Percentiles rank a stretch among this genome's conserved stretches.
These are phyloP conservation scores for Pristionchus japonicus DNA, from an alignment of 2,888 invertebrate species.

Conservation along the genomic window DNA sequence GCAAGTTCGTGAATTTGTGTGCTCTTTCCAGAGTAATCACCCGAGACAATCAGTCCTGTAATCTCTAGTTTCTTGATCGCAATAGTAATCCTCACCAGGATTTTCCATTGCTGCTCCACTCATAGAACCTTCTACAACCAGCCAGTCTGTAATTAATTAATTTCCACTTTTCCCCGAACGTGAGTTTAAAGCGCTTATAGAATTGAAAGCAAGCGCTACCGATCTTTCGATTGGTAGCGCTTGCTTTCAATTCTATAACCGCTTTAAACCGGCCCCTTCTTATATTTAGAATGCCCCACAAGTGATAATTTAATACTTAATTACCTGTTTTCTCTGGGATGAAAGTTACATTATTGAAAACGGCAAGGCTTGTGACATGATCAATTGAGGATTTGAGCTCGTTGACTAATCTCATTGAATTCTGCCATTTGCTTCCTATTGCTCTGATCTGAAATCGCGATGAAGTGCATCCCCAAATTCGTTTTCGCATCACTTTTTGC, in stretches of 20 bases:
- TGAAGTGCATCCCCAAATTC: not conserved
- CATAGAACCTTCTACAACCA: not conserved
- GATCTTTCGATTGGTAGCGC: too few relatives aligned
- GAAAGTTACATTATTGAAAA: not conserved
- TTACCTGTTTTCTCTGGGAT: not conserved
- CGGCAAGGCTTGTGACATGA: not conserved
- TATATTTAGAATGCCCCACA: too few relatives aligned
- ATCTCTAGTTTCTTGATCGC: not conserved
- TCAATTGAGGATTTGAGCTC: not conserved
- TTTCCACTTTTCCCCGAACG: too few relatives aligned
- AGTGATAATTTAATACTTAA: too few relatives aligned
- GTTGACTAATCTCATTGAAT: not conserved
- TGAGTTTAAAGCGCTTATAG: too few relatives aligned
- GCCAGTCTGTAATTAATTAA: not conserved
- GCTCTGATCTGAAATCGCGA: not conserved
- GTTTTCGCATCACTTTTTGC: not conserved
- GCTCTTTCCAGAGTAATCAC: too few relatives aligned
- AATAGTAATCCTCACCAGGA: not conserved
- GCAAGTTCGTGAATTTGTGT: not conserved
- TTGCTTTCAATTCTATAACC: too few relatives aligned
- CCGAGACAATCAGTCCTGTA: not conserved
- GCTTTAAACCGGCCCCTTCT: too few relatives aligned
- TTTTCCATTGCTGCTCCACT: not conserved
- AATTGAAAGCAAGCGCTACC: too few relatives aligned
- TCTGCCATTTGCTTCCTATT: not conserved